Evolutionary conservation across 2,797 vertebrate genomes (phyloP).

Genomic region (Pseudochirops cupreus): DNA sequence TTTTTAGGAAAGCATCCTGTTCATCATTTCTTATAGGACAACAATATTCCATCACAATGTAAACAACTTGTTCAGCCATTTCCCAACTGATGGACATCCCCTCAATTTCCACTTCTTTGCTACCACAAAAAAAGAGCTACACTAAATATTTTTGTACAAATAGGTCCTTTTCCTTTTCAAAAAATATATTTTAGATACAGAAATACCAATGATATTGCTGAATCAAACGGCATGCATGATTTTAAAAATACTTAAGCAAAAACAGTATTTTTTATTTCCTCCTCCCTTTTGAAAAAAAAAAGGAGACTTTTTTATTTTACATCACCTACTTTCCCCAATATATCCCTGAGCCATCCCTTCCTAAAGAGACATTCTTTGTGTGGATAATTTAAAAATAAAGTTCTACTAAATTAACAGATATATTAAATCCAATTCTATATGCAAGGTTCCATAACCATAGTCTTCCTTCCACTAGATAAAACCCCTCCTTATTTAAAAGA

Average conservation of each 20-base stretch:
- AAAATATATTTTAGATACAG: no score
- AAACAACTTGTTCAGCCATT: no score
- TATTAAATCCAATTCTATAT: neutral
- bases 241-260: neutral
- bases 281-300: neutral
- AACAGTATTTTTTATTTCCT: neutral
- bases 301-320: neutral
- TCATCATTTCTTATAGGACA: no score
- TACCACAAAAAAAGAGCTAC: no score
- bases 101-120: no score
- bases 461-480: neutral
- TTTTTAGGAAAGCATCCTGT: no score
- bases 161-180: no score
- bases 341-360: neutral
- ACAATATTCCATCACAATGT: no score
- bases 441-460: neutral
- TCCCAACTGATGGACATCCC: no score
- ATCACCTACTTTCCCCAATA: neutral
- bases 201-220: no score
- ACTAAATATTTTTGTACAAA: no score
- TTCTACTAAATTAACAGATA: neutral
- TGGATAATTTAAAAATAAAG: neutral
- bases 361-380: neutral
- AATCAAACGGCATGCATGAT: no score
- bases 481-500: neutral